Evolutionary conservation across 2,888 invertebrate genomes (phyloP).

Genomic region (Hydriomena furcata): DNA sequence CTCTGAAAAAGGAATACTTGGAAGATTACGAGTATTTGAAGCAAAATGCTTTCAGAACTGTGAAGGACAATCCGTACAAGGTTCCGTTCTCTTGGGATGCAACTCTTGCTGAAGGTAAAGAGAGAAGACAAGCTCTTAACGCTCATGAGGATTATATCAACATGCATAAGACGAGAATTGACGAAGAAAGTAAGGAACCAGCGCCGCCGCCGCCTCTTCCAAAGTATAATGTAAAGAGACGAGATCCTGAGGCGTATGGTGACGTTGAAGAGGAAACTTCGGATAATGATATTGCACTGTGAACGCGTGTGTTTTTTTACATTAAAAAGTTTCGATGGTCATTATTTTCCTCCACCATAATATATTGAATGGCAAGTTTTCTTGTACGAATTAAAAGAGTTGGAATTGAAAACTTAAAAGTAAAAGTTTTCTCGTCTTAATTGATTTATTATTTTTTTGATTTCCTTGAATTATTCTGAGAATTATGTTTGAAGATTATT

Average conservation of each 20-base stretch:
- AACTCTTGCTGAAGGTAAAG: conserved; percentile 77
- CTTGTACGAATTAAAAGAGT: no score
- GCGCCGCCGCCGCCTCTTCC: conserved; percentile 4
- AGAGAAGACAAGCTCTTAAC: conserved; percentile 74
- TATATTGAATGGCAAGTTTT: no score
- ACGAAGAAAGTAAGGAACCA: conserved; percentile 43
- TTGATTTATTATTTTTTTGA: no score
- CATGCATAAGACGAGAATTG: conserved; percentile 60
- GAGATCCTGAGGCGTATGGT: not conserved
- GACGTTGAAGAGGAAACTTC: conserved; percentile 6
- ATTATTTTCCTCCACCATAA: no score
- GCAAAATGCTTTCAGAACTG: conserved; percentile 57
- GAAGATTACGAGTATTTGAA: conserved; percentile 61
- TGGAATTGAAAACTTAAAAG: no score
- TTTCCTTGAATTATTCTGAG: not conserved
- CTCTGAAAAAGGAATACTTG: conserved; percentile 62
- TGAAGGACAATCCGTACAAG: conserved; percentile 74
- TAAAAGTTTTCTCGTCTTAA: no score
- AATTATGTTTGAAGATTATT: not conserved
- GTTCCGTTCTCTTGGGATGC: conserved; percentile 82
- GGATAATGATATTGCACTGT: conserved; percentile 3
- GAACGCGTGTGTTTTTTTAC: no score
- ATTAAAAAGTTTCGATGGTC: no score
- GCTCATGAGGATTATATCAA: conserved; percentile 59
- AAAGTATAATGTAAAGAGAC: not conserved